phyloP scores from a whole-genome alignment of 1,140 invertebrate genomes.

The Vanessa tameamea region DNA sequence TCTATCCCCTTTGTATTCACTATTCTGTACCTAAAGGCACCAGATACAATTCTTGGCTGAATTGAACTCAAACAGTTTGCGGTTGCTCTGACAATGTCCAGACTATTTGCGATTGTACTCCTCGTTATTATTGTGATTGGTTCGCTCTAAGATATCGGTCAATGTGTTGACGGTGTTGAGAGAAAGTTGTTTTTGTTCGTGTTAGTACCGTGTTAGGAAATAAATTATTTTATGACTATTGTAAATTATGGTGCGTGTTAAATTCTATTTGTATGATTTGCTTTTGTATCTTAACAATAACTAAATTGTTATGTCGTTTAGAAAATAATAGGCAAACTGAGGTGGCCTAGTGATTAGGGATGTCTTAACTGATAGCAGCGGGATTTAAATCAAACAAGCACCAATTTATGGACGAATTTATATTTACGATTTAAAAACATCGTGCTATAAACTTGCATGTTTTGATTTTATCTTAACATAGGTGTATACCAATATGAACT shows the following conservation, averaged over 20 bases:
- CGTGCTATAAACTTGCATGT: too few species aligned
- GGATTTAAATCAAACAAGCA: too few species aligned
- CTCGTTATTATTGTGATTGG: slow-evolving; percentile 10
- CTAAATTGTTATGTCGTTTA: too few species aligned
- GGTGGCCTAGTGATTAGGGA: too few species aligned
- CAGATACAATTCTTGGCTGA: slow-evolving; percentile 40
- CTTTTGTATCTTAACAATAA: too few species aligned
- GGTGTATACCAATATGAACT: too few species aligned
- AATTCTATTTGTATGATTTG: too few species aligned
- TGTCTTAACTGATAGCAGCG: too few species aligned
- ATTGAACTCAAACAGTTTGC: slow-evolving; percentile 52
- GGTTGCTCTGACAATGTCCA: slow-evolving; percentile 50
- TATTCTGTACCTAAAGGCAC: slow-evolving; percentile 29
- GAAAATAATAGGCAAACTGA: too few species aligned
- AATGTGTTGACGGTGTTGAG: slow-evolving; percentile 23
- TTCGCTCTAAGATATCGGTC: slow-evolving; percentile 20
- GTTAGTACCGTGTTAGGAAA: neutral
- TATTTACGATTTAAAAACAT: too few species aligned
- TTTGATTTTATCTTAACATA: too few species aligned
- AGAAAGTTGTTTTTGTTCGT: slow-evolving; percentile 16
- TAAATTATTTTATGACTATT: neutral
- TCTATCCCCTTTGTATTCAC: neutral
- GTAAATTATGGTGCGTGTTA: neutral
- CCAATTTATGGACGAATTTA: too few species aligned
- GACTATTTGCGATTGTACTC: slow-evolving; percentile 29